These are phyloP conservation scores for Oryzias celebensis DNA, from an alignment of 2,113 vertebrate genomes.

Conservation along the genomic window DNA sequence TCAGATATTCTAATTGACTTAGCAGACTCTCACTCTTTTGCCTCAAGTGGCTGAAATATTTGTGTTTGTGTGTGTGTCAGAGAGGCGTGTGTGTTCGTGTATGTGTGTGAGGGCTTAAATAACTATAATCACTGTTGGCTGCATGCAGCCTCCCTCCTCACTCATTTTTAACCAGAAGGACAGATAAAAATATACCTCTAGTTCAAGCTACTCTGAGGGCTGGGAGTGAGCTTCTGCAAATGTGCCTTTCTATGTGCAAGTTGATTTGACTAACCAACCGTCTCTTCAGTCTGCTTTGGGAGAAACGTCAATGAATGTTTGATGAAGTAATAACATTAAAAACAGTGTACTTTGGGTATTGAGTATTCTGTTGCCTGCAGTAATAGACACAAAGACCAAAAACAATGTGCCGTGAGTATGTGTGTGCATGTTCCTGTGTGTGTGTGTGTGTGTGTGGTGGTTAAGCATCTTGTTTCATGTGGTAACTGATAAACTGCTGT, in stretches of 20 bases:
- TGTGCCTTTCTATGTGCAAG: conserved; percentile 42
- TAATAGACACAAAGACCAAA: neutral
- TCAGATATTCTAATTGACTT: conserved; percentile 55
- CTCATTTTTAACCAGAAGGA: conserved; percentile 63
- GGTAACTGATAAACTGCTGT: conserved; percentile 70
- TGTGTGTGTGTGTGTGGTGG: conserved; percentile 22
- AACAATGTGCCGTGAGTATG: neutral
- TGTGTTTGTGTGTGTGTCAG: conserved; percentile 3
- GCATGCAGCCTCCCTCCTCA: conserved; percentile 64
- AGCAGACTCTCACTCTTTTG: conserved; percentile 43
- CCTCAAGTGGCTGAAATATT: conserved; percentile 33
- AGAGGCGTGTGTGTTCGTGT: conserved; percentile 23
- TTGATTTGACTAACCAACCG: conserved; percentile 18
- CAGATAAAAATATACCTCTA: conserved; percentile 69
- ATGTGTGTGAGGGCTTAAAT: conserved; percentile 58
- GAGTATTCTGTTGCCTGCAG: conserved; percentile 7
- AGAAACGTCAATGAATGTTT: neutral
- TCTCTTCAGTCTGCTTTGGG: conserved; percentile 4
- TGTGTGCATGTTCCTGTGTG: conserved; percentile 16
- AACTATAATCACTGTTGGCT: conserved; percentile 76
- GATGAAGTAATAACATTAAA: neutral
- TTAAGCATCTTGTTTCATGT: conserved; percentile 62
- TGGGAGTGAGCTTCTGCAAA: conserved; percentile 47
- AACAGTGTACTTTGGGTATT: neutral
- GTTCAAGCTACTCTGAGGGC: conserved; percentile 48